Evolutionary conservation across 2,113 vertebrate species (phyloP).

Genomic region (Haplochromis vanheusdeni): DNA sequence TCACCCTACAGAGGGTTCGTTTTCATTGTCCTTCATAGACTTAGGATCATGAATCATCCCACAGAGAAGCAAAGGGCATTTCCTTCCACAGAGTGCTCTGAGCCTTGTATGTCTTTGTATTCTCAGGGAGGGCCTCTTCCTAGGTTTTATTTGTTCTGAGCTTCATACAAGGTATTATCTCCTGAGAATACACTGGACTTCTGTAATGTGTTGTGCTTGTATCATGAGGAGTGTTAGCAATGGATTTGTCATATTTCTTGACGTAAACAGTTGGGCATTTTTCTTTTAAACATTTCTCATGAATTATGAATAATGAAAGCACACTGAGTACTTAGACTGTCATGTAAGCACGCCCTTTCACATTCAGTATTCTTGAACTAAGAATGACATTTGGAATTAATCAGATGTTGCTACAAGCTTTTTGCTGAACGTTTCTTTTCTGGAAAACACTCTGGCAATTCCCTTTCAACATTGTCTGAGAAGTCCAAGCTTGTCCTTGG

Average conservation of each 20-base stretch:
- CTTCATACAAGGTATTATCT: conserved; percentile 11
- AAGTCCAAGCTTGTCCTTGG: not conserved
- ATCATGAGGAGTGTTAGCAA: not conserved
- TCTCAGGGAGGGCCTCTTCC: conserved; percentile 50
- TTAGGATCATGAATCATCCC: conserved; percentile 22
- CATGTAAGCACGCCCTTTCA: not conserved
- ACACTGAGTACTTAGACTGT: not conserved
- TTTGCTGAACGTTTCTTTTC: not conserved
- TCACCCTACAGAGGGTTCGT: not conserved
- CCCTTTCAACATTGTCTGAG: not conserved
- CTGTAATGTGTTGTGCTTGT: not conserved
- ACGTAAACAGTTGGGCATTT: not conserved
- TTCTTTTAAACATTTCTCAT: not conserved
- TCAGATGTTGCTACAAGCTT: not conserved
- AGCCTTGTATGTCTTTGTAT: conserved; percentile 33
- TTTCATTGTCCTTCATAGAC: not conserved
- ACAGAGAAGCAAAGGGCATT: conserved; percentile 11
- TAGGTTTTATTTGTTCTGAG: conserved; percentile 11
- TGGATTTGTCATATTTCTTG: not conserved
- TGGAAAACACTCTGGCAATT: not conserved
- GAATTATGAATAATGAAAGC: not conserved
- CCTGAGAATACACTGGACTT: not conserved
- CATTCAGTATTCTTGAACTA: not conserved
- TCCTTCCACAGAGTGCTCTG: conserved; percentile 24
- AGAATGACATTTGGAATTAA: not conserved